Percentiles rank a stretch among this genome's conserved stretches.
phyloP scores from a whole-genome alignment of 2,797 vertebrate species.

The Chelonia mydas region DNA sequence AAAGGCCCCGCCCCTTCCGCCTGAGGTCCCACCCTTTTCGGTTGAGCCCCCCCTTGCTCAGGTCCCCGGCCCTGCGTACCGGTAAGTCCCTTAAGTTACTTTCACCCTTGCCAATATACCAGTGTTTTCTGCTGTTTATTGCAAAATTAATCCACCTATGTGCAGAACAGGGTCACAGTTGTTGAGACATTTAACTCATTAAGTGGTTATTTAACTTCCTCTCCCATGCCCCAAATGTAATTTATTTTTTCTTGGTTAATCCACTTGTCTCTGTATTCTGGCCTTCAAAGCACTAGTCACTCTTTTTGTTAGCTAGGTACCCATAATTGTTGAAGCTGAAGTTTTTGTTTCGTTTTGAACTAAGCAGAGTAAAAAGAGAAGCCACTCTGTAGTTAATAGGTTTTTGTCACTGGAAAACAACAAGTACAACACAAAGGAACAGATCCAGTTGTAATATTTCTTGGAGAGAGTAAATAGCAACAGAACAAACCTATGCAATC shows the following conservation, averaged over 20 bases:
- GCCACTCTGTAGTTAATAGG: neutral
- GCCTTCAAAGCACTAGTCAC: neutral
- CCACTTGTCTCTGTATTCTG: neutral
- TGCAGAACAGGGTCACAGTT: constrained; percentile 29
- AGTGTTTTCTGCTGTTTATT: constrained; percentile 42
- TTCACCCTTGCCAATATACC: neutral
- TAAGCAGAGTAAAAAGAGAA: neutral
- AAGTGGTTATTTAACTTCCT: constrained; percentile 25
- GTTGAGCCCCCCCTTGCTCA: too few species aligned
- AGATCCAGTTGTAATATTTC: neutral
- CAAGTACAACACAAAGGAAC: neutral
- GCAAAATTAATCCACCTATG: constrained; percentile 53
- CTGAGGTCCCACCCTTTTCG: too few species aligned
- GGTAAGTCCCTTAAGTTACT: too few species aligned
- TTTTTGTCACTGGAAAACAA: neutral
- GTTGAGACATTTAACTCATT: constrained; percentile 6
- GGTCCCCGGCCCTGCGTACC: too few species aligned
- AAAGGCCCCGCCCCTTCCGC: too few species aligned
- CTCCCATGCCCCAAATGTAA: constrained; percentile 5
- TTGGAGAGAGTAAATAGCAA: too few species aligned
- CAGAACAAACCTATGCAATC: too few species aligned
- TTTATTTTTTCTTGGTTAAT: constrained; percentile 6
- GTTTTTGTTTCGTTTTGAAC: constrained; percentile 10
- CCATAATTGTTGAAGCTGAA: neutral
- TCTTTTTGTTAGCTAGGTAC: constrained; percentile 8